A percentile compares a stretch with the other conserved stretches of the same genome.
phyloP scores from a whole-genome alignment of 1,140 invertebrate species.

The Nixonia krombeini region DNA sequence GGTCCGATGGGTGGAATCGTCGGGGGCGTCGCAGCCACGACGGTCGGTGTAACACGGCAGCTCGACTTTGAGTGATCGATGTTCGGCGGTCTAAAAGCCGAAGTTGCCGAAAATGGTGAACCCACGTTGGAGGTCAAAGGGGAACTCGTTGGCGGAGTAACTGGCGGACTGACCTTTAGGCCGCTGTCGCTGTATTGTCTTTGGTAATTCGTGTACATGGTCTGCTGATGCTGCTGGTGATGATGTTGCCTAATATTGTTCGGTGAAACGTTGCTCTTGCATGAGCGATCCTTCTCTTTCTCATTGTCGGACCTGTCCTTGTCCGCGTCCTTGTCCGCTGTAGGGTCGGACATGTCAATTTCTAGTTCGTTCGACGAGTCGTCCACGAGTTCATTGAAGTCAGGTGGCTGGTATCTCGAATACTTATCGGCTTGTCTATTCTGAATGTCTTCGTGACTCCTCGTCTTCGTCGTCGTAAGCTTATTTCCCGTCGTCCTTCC shows the following conservation, averaged over 20 bases:
- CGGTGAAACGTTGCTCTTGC: conserved; percentile 68
- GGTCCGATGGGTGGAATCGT: conserved; percentile 73
- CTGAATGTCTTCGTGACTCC: conserved; percentile 48
- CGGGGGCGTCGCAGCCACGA: conserved; percentile 42
- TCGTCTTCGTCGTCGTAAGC: conserved; percentile 57
- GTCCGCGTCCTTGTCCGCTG: conserved; percentile 70
- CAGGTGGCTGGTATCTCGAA: conserved; percentile 78
- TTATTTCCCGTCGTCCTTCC: conserved; percentile 43
- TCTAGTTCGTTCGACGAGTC: conserved; percentile 85
- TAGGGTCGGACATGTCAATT: conserved; percentile 82
- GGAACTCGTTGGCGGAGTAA: conserved; percentile 47
- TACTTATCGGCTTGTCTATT: conserved; percentile 60
- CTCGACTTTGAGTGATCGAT: conserved; percentile 67
- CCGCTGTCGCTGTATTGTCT: conserved; percentile 58
- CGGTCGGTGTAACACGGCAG: conserved; percentile 58
- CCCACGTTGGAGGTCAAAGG: conserved; percentile 64
- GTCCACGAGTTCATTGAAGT: conserved; percentile 85
- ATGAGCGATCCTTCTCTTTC: conserved; percentile 67
- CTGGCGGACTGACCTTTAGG: conserved; percentile 56
- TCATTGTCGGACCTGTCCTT: conserved; percentile 64
- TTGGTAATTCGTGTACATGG: conserved; percentile 57
- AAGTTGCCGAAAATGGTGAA: conserved; percentile 78
- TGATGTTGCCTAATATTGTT: conserved; percentile 42
- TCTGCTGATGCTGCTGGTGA: conserved; percentile 29
- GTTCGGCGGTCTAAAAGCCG: conserved; percentile 82